Evolutionary conservation across 2,888 invertebrate species (phyloP).

Genomic region (Aelia acuminata): DNA sequence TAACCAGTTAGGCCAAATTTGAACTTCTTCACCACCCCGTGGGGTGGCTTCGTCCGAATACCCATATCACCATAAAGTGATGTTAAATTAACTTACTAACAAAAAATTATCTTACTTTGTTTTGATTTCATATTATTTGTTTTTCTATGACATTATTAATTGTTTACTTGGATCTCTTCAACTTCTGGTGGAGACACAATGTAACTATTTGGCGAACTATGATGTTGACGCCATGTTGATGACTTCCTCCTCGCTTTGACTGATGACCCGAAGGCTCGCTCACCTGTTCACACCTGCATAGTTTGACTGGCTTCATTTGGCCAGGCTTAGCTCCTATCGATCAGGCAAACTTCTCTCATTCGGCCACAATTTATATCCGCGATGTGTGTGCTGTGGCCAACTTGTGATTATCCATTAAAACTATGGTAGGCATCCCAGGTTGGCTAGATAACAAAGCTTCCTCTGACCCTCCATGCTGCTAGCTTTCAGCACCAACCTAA

Average conservation of each 20-base stretch:
- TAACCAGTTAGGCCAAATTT: too few relatives aligned
- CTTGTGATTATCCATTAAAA: constrained; percentile 9
- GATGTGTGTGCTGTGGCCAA: constrained; percentile 21
- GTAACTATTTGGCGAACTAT: too few relatives aligned
- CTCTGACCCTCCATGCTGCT: not conserved
- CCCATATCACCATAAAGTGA: too few relatives aligned
- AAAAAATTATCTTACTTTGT: too few relatives aligned
- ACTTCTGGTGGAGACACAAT: too few relatives aligned
- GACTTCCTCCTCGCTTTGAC: not conserved
- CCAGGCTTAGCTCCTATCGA: not conserved
- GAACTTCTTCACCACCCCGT: too few relatives aligned
- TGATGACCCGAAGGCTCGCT: not conserved
- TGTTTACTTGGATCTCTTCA: too few relatives aligned
- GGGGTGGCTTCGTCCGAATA: too few relatives aligned
- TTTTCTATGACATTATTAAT: too few relatives aligned
- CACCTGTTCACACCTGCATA: not conserved
- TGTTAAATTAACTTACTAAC: too few relatives aligned
- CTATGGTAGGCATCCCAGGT: not conserved
- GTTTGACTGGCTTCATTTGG: not conserved
- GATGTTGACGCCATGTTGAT: not conserved
- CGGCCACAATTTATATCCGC: not conserved
- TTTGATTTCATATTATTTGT: too few relatives aligned
- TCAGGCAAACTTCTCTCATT: not conserved
- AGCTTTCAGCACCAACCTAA: too few relatives aligned
- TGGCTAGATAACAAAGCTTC: not conserved